Evolutionary conservation across 2,888 invertebrate genomes (phyloP), one percentile per base, ranked within the genome.

Genomic region (Ecliptopera silaceata): DNA sequence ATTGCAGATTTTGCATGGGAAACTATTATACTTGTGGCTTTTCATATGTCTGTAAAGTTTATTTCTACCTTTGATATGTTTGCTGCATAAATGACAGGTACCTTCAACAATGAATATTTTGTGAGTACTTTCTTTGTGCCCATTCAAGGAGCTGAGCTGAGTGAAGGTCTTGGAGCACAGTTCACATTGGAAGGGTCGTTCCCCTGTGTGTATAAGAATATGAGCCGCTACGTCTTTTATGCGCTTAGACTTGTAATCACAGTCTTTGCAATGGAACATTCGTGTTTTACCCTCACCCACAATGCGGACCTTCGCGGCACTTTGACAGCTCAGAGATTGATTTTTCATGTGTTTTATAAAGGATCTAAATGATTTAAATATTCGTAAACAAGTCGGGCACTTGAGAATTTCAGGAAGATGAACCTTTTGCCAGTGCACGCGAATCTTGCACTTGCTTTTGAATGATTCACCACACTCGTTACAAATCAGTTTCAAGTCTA

Each of bases 61-160:
- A 6, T 59, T 63, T 0, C 86, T 76, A 0, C 88, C 86, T 58
- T 70, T 74, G 0, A 88, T 52, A 39, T 68, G 59, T 67, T 86
- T 86, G 0, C 89, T 89, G 42, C 89, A 89, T 15, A 71, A 74
- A 4, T 84, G 79, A 54, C 89, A 89, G 1, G 84, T 84, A 3
- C 75, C 69, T 65, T 83, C 79, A 1, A 70, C 55, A 36, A 63
- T 63, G 32, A 72, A 80, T 1, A 74, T 65, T 11, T 82, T 75
- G 49, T 89, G 89, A 0, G 62, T 59, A 0, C 56, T 29, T 63
- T 88, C 88, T 53, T 75, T 75, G 51, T 89, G 89, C 0, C 67
- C 59, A 31, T 79, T 72, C 0, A 88, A 65, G 0, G 84, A 79
- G 18, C 80, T 74, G 0, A 69, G 71, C 52, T 90, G 89, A 0